Percentiles rank a stretch among this genome's conserved stretches.
phyloP scores from a whole-genome alignment of 1,140 invertebrate genomes.

The Platyscapa corneri region DNA sequence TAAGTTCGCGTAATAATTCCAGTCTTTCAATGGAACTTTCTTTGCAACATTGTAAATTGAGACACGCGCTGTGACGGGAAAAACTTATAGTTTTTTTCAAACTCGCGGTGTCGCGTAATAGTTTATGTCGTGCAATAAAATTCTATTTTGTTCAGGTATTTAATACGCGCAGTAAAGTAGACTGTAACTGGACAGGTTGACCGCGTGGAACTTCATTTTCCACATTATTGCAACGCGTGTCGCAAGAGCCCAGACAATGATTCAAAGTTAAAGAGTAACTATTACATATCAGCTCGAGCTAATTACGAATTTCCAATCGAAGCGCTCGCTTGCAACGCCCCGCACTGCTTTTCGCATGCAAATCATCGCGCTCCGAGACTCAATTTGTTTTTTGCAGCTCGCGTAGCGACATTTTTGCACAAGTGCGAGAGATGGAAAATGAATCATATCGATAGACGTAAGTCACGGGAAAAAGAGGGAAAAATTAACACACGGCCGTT shows the following conservation, averaged over 20 bases:
- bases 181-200: background rate
- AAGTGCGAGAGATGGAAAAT: slow-evolving; percentile 3
- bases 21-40: background rate
- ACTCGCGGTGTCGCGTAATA: no score
- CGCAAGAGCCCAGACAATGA: background rate
- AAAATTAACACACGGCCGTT: background rate
- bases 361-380: background rate
- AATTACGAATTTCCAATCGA: slow-evolving; percentile 13
- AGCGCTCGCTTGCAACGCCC: background rate
- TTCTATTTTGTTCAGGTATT: background rate
- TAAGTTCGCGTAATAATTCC: background rate
- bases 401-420: background rate
- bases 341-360: background rate
- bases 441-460: slow-evolving; percentile 16
- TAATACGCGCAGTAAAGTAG: background rate
- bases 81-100: background rate
- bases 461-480: background rate
- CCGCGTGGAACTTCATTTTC: background rate
- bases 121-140: background rate
- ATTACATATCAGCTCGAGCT: background rate
- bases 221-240: background rate
- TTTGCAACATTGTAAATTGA: background rate
- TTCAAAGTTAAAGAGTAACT: background rate
- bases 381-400: background rate
- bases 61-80: background rate